phyloP scores from a whole-genome alignment of 2,113 vertebrate species.

The Carollia perspicillata region DNA sequence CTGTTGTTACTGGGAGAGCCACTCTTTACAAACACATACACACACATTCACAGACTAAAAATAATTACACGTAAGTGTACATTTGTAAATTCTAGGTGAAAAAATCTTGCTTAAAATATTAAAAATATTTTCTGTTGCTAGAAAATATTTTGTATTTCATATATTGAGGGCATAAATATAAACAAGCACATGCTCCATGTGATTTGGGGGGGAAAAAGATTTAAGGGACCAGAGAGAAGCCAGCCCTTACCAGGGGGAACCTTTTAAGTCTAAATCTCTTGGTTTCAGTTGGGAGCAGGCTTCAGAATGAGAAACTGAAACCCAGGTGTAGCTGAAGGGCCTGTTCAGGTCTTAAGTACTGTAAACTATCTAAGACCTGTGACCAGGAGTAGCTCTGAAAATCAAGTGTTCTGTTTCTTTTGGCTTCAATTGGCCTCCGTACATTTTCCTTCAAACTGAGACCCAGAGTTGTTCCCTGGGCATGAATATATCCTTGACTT shows the following conservation, averaged over 20 bases:
- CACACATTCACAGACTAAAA: not conserved
- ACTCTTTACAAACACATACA: not conserved
- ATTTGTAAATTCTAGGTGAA: not conserved
- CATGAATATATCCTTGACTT: not conserved
- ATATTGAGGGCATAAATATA: not conserved
- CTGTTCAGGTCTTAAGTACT: not conserved
- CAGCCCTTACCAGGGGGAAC: not conserved
- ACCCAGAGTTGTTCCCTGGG: not conserved
- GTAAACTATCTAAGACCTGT: not conserved
- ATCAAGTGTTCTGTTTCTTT: not conserved
- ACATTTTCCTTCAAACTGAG: not conserved
- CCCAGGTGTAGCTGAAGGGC: not conserved
- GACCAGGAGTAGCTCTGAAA: not conserved
- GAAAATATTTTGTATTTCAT: not conserved
- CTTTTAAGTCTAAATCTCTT: not conserved
- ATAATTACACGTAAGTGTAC: not conserved
- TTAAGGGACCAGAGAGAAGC: not conserved
- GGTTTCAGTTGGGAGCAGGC: not conserved
- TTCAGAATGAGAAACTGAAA: conserved; percentile 19
- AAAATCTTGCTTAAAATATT: not conserved
- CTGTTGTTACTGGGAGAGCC: not conserved
- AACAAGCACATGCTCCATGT: not conserved
- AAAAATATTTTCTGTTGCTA: not conserved
- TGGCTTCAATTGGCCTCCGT: not conserved
- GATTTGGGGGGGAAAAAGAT: not conserved